Conservation (phyloP, 2,797 vertebrate genomes). For the Geotrypetes seraphini region DNA sequence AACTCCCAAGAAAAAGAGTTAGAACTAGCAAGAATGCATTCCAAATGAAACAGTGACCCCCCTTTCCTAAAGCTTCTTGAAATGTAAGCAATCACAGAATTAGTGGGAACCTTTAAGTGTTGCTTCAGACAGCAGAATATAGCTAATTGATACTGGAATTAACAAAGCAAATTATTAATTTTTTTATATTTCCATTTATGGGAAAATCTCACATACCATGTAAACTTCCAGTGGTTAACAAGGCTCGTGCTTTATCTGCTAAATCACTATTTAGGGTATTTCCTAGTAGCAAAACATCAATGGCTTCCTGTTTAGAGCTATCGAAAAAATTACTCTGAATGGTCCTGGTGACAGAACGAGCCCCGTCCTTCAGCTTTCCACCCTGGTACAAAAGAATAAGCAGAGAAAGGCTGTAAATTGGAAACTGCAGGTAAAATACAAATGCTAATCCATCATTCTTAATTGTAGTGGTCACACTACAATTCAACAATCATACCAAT, state of each 20-base stretch:
- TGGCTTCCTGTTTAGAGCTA: constrained; percentile 96
- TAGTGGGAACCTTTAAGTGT: too few relatives aligned
- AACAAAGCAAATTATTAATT: too few relatives aligned
- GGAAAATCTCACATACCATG: constrained; percentile 70
- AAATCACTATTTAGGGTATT: constrained; percentile 96
- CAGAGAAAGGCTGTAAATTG: constrained; percentile 38
- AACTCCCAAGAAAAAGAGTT: too few relatives aligned
- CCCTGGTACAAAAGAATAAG: constrained; percentile 53
- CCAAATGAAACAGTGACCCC: too few relatives aligned
- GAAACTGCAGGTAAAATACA: constrained; percentile 27
- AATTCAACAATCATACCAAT: not conserved
- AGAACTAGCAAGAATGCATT: too few relatives aligned
- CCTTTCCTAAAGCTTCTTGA: too few relatives aligned
- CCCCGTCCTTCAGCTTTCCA: constrained; percentile 97
- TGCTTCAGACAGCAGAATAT: too few relatives aligned
- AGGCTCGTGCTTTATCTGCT: constrained; percentile 93
- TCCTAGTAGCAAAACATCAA: constrained; percentile 90
- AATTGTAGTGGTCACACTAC: constrained; percentile 9
- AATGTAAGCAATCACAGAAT: too few relatives aligned
- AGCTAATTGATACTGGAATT: too few relatives aligned
- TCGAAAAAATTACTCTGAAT: constrained; percentile 99
- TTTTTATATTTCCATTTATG: too few relatives aligned
- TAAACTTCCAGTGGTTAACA: constrained; percentile 93
- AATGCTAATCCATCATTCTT: constrained; percentile 21
- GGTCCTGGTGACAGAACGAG: constrained; percentile 93